A percentile compares a stretch with the other conserved stretches of the same genome.
These are phyloP conservation scores for Synanthedon tipuliformis DNA, from an alignment of 2,888 invertebrate genomes.

Conservation along the genomic window DNA sequence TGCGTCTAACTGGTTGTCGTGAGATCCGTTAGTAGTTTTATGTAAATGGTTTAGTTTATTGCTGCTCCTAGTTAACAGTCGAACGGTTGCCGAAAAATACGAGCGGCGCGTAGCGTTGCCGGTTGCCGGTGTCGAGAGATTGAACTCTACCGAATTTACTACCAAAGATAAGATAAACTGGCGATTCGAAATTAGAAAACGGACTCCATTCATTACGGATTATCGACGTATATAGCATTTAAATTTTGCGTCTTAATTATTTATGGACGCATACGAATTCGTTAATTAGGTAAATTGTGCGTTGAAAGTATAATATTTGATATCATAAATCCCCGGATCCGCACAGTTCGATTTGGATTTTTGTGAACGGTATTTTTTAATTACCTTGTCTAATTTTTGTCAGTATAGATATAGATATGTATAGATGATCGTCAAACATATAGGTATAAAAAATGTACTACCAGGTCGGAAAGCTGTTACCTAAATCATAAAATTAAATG, in stretches of 20 bases:
- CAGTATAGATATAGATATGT: no score
- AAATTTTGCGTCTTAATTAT: slow-evolving; percentile 2
- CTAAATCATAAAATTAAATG: no score
- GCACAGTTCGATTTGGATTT: no score
- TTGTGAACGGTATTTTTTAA: no score
- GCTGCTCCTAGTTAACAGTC: slow-evolving; percentile 60
- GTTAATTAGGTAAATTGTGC: no score
- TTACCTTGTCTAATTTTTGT: no score
- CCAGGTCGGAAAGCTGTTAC: no score
- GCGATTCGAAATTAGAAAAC: slow-evolving; percentile 48
- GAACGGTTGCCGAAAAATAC: slow-evolving; percentile 36
- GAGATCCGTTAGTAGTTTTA: slow-evolving; percentile 68
- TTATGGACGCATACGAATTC: neutral
- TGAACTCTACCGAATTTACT: slow-evolving; percentile 12
- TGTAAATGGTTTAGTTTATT: slow-evolving; percentile 64
- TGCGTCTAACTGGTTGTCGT: slow-evolving; percentile 55
- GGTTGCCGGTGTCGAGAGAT: slow-evolving; percentile 9
- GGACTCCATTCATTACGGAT: slow-evolving; percentile 26
- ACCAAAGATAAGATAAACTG: slow-evolving; percentile 7
- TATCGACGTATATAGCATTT: neutral
- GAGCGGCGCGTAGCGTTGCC: neutral
- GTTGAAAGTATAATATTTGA: no score
- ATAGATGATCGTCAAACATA: no score
- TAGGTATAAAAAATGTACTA: no score
- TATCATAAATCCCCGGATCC: no score